These are phyloP conservation scores for Procambarus virginalis DNA, from an alignment of 1,140 invertebrate genomes.

Conservation along the genomic window DNA sequence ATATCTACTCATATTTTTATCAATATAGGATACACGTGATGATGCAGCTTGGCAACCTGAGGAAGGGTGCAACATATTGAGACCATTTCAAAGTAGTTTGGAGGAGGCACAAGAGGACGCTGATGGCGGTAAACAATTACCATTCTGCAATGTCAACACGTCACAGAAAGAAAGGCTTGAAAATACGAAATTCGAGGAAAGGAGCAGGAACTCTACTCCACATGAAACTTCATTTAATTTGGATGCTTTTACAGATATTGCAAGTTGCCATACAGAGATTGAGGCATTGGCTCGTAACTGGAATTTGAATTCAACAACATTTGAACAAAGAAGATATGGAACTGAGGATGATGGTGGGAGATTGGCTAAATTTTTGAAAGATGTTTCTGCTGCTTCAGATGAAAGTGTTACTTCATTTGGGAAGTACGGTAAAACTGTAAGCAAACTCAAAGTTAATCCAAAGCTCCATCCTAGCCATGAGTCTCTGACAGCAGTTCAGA, in stretches of 20 bases:
- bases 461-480: constrained; percentile 35
- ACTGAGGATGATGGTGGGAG: constrained; percentile 38
- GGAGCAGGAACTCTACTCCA: not conserved
- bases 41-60: not conserved
- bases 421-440: constrained; percentile 47
- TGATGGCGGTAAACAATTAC: not conserved
- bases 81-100: not conserved
- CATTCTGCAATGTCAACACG: not conserved
- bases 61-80: not conserved
- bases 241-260: constrained; percentile 56
- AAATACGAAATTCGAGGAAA: not conserved
- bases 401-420: constrained; percentile 38
- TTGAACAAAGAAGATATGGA: not conserved
- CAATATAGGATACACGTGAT: not conserved
- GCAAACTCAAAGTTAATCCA: constrained; percentile 25
- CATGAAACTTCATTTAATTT: constrained; percentile 31
- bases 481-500: constrained; percentile 8
- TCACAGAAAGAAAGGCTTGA: not conserved
- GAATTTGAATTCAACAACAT: not conserved
- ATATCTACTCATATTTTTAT: not conserved
- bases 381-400: constrained; percentile 46
- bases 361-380: constrained; percentile 46
- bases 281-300: constrained; percentile 42
- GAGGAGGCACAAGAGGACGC: not conserved
- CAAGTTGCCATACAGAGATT: constrained; percentile 54